Conservation (phyloP, 2,797 vertebrate species). For the Sandelia bainsii region DNA sequence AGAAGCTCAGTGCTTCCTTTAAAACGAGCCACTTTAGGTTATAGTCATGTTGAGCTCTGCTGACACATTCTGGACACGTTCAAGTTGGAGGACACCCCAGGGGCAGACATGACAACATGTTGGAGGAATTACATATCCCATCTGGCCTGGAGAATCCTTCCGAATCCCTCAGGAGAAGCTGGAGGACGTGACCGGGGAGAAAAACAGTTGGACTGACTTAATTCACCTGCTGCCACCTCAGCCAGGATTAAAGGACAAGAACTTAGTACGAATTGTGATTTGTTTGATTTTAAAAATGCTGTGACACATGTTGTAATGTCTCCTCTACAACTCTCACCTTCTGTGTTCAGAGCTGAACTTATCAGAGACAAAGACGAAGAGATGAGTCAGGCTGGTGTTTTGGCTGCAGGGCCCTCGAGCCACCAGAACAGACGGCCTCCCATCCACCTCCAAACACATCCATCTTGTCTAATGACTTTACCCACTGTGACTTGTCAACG, state of each 20-base stretch:
- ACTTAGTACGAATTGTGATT: too few relatives aligned
- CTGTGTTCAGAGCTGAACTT: neutral
- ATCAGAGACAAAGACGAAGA: neutral
- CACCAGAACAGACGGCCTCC: conserved; percentile 16
- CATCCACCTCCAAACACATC: conserved; percentile 37
- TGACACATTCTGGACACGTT: neutral
- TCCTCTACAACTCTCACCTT: too few relatives aligned
- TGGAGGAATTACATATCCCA: neutral
- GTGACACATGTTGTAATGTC: too few relatives aligned
- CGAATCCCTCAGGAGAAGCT: neutral
- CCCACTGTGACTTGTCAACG: conserved; percentile 32
- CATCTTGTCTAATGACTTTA: conserved; percentile 41
- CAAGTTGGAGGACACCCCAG: neutral
- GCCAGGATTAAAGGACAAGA: too few relatives aligned
- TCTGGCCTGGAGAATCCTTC: neutral
- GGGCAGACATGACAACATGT: neutral
- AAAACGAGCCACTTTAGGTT: neutral
- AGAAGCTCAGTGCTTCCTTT: neutral
- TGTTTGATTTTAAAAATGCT: too few relatives aligned
- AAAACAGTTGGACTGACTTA: neutral
- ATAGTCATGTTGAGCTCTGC: too few relatives aligned
- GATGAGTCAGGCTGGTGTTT: conserved; percentile 32
- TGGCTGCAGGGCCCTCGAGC: neutral
- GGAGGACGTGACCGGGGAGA: neutral
- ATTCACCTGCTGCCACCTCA: too few relatives aligned